Evolutionary conservation across 2,797 vertebrate species (phyloP), one percentile per base, ranked within the genome.

Genomic region (Sciurus vulgaris): DNA sequence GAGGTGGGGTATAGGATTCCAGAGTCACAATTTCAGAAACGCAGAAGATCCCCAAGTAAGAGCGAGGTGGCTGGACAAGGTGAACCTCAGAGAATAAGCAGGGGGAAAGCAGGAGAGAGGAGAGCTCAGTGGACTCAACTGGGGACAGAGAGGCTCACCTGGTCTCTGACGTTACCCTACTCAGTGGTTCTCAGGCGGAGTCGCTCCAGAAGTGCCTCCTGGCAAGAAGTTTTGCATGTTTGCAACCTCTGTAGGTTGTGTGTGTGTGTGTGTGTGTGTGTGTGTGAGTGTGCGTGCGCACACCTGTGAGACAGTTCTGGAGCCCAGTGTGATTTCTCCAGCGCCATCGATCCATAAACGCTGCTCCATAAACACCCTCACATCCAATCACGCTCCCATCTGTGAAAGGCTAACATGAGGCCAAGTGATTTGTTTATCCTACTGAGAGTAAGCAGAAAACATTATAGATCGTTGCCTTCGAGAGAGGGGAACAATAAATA

Each of bases 331-430:
- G 94, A 96, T 96, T 95, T 89, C 76, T 82, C 44, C 22, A 3
- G 11, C 44, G 69, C 79, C 67, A 93, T 96, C 0, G 51, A 93
- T 96, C 84, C 76, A 78, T 94, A n/a, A n/a, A 77, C 95, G 93
- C 87, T 72, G 92, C 92, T 97, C 78, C 89, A 88, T 86, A 96
- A 98, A 98, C 95, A 96, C 91, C 87, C 38, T 96, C 85, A 86
- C 63, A 93, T 85, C 84, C 95, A 97, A 86, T 97, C 97, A 96
- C 61, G 56, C 86, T 93, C 84, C 74, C 84, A 24, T 96, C 98
- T 97, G 96, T 96, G 96, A 96, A 95, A 93, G 94, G 97, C 95
- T 94, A 96, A 63, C 14, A 79, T 61, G 49, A 49, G 30, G 95
- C 93, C 85, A 98, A 56, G 54, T 89, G 95, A 97, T 95, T 96